These are phyloP conservation scores for Fragum whitleyi DNA, from an alignment of 2,888 invertebrate species.

Conservation along the genomic window DNA sequence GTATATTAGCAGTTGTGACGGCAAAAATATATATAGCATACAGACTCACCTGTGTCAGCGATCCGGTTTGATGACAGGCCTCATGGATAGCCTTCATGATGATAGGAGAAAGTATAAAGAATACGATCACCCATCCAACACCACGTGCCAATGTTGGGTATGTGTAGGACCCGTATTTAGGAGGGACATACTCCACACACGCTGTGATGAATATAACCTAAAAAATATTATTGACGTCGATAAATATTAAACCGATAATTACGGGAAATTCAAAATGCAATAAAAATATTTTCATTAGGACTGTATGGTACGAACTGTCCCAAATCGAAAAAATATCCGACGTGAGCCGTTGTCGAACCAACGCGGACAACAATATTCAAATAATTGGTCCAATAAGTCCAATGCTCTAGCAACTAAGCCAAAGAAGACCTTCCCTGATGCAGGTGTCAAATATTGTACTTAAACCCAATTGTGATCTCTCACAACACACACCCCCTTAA, in stretches of 20 bases:
- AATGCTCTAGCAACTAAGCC: too few relatives aligned
- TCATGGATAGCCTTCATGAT: constrained; percentile 20
- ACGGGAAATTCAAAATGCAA: not conserved
- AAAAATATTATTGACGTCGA: not conserved
- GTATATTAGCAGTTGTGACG: too few relatives aligned
- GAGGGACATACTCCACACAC: constrained; percentile 29
- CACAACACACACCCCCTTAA: too few relatives aligned
- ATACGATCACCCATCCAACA: constrained; percentile 36
- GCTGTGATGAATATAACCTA: constrained; percentile 41
- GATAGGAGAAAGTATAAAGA: constrained; percentile 15
- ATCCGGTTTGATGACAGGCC: not conserved
- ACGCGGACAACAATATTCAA: too few relatives aligned
- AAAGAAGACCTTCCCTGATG: too few relatives aligned
- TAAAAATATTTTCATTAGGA: not conserved
- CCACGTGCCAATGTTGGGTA: constrained; percentile 24
- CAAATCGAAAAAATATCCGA: too few relatives aligned
- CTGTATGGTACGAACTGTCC: not conserved
- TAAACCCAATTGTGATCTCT: too few relatives aligned
- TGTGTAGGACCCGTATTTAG: not conserved
- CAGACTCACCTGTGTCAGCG: not conserved
- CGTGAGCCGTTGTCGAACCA: too few relatives aligned
- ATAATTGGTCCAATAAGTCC: too few relatives aligned
- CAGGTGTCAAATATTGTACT: too few relatives aligned
- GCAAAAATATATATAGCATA: too few relatives aligned
- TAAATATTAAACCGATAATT: not conserved